Evolutionary conservation across 2,797 vertebrate species (phyloP).

Genomic region (Labroides dimidiatus): DNA sequence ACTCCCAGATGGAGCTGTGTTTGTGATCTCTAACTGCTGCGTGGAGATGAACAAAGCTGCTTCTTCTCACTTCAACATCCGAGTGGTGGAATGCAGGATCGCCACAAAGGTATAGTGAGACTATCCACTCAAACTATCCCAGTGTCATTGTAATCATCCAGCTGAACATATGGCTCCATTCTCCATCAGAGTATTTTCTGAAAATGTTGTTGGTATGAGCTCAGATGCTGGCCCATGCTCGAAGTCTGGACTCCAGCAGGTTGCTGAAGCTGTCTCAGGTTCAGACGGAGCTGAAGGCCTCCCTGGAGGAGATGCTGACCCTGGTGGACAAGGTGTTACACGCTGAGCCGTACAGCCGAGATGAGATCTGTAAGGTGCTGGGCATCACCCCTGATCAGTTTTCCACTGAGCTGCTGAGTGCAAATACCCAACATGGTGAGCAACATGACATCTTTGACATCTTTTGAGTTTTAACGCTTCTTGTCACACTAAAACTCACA

Average conservation of each 20-base stretch:
- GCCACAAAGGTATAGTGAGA: conserved; percentile 91
- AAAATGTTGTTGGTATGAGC: conserved; percentile 14
- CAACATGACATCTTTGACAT: not conserved
- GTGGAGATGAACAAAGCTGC: conserved; percentile 98
- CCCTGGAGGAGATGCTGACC: conserved; percentile 90
- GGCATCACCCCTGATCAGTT: conserved; percentile 88
- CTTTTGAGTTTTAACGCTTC: not conserved
- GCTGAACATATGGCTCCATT: too few relatives aligned
- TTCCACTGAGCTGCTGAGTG: conserved; percentile 84
- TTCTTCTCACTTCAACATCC: conserved; percentile 94
- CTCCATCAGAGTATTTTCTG: not conserved
- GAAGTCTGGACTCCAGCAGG: conserved; percentile 83
- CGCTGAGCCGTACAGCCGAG: conserved; percentile 89
- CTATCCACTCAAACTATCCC: too few relatives aligned
- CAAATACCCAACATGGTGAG: conserved; percentile 92
- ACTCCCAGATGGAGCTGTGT: conserved; percentile 90
- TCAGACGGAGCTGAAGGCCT: conserved; percentile 85
- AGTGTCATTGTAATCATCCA: too few relatives aligned
- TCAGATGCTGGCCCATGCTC: conserved; percentile 90
- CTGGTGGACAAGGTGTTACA: conserved; percentile 90
- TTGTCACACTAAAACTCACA: not conserved
- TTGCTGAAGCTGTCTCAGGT: conserved; percentile 88
- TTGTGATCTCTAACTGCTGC: conserved; percentile 98
- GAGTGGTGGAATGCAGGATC: conserved; percentile 95
- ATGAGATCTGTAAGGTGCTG: conserved; percentile 91